A percentile compares a stretch with the other conserved stretches of the same genome.
These are phyloP conservation scores for Sminthurinus aureus DNA, from an alignment of 2,888 invertebrate species.

Conservation along the genomic window DNA sequence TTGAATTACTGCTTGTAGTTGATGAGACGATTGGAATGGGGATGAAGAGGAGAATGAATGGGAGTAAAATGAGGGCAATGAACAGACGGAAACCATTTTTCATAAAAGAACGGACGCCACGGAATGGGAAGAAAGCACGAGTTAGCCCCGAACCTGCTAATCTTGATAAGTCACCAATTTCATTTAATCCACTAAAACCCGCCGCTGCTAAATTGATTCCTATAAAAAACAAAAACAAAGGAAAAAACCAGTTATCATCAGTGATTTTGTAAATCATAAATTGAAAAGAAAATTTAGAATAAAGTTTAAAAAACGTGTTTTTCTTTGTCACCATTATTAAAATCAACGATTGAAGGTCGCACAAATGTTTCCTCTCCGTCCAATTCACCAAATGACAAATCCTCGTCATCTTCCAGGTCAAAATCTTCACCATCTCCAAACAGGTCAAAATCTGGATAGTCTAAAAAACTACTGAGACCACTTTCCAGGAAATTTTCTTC, in stretches of 20 bases:
- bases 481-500: background rate
- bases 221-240: background rate
- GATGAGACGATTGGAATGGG: slow-evolving; percentile 56
- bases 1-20: slow-evolving; percentile 27
- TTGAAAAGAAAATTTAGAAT: no score
- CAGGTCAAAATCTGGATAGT: slow-evolving; percentile 22
- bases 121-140: background rate
- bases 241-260: no score
- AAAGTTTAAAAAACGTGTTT: no score
- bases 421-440: slow-evolving; percentile 8
- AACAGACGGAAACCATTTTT: slow-evolving; percentile 12
- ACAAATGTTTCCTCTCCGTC: slow-evolving; percentile 36
- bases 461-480: slow-evolving; percentile 27
- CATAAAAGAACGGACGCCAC: background rate
- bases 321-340: slow-evolving; percentile 26
- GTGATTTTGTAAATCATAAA: no score
- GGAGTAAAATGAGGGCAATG: slow-evolving; percentile 47
- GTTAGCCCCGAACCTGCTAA: slow-evolving; percentile 1
- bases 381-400: slow-evolving; percentile 13
- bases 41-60: slow-evolving; percentile 51
- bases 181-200: slow-evolving; percentile 18
- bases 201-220: slow-evolving; percentile 30
- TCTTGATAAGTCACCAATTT: background rate
- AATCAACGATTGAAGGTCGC: slow-evolving; percentile 30
- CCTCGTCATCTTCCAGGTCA: background rate